A percentile compares a stretch with the other conserved stretches of the same genome.
Evolutionary conservation across 2,888 invertebrate species (phyloP).

Genomic region (Penaeus monodon): DNA sequence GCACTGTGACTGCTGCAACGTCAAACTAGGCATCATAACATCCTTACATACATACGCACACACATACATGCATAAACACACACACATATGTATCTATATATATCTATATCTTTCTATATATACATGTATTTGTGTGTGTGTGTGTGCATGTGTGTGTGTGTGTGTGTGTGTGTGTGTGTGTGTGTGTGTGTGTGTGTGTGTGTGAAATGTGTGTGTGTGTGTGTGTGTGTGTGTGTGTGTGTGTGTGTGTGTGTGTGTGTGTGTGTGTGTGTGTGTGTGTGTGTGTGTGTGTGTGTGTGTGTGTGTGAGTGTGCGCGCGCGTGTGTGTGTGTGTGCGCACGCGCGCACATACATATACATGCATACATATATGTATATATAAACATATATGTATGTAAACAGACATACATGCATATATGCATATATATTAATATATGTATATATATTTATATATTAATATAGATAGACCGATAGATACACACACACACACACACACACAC

Average conservation of each 20-base stretch:
- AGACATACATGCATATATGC: neutral
- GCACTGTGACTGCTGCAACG: too few species aligned
- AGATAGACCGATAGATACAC: neutral
- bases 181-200: neutral
- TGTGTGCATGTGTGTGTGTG: too few species aligned
- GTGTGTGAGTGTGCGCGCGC: too few species aligned
- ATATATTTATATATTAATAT: slow-evolving; percentile 7
- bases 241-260: neutral
- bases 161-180: neutral
- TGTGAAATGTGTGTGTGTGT: neutral
- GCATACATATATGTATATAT: neutral
- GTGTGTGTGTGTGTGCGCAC: too few species aligned
- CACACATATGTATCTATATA: neutral
- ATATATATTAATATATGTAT: neutral
- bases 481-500: neutral
- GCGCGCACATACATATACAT: neutral
- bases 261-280: neutral
- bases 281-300: too few species aligned
- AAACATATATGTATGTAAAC: neutral
- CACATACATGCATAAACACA: neutral
- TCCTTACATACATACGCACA: too few species aligned
- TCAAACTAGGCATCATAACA: too few species aligned
- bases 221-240: too few species aligned
- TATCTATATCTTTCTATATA: neutral
- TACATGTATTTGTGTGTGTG: neutral